Evolutionary conservation across 2,888 invertebrate genomes (phyloP).

Genomic region (Psococerastis gibbosa): DNA sequence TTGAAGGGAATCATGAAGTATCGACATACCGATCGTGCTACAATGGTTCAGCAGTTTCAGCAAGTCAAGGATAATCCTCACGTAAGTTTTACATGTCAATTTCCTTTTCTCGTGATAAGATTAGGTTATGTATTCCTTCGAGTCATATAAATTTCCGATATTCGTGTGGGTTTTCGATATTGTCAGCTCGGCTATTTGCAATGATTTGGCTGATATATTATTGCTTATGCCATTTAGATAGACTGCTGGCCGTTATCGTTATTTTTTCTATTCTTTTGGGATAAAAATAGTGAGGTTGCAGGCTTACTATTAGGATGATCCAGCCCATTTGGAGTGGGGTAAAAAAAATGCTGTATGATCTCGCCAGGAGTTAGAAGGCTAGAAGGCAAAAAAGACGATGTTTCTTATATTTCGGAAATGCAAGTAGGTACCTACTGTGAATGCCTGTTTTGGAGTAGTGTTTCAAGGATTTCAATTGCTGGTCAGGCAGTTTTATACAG

Average conservation of each 20-base stretch:
- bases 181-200: too few relatives aligned
- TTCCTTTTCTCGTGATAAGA: neutral
- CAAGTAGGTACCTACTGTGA: too few relatives aligned
- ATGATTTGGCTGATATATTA: too few relatives aligned
- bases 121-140: slow-evolving; percentile 8
- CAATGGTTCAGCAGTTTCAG: slow-evolving; percentile 85
- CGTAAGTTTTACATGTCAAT: slow-evolving; percentile 32
- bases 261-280: neutral
- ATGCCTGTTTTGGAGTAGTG: too few relatives aligned
- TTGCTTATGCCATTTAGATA: too few relatives aligned
- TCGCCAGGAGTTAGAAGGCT: neutral
- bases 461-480: too few relatives aligned
- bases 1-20: slow-evolving; percentile 80
- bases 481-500: too few relatives aligned
- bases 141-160: too few relatives aligned
- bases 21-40: slow-evolving; percentile 55
- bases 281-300: slow-evolving; percentile 7
- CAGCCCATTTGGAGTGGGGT: too few relatives aligned
- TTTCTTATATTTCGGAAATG: neutral
- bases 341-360: neutral
- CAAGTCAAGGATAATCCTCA: slow-evolving; percentile 73
- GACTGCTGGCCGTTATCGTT: too few relatives aligned
- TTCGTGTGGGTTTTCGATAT: too few relatives aligned
- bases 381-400: neutral
- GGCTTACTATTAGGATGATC: too few relatives aligned